A percentile compares a stretch with the other conserved stretches of the same genome.
phyloP scores from a whole-genome alignment of 92 coral and sea anemone species.

The Hydrozoanthus gracilis region DNA sequence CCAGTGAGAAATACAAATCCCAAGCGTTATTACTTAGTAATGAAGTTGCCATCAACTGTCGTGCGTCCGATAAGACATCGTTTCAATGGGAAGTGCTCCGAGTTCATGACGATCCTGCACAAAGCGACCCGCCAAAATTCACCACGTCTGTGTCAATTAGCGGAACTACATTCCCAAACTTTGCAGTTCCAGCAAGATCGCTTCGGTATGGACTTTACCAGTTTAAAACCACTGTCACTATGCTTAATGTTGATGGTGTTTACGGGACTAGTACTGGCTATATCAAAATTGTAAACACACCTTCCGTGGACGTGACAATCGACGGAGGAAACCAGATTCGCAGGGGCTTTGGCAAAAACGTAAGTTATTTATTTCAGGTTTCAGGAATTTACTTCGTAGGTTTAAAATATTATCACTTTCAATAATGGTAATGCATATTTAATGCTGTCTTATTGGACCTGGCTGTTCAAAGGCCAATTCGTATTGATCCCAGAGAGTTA shows the following conservation, averaged over 20 bases:
- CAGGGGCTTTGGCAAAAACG: conserved; percentile 46
- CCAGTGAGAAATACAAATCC: conserved; percentile 58
- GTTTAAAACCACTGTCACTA: conserved; percentile 59
- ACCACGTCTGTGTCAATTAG: neutral
- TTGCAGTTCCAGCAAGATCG: conserved; percentile 43
- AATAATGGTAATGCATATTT: neutral
- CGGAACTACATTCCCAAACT: conserved; percentile 34
- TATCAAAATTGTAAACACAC: conserved; percentile 68
- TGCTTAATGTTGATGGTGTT: conserved; percentile 67
- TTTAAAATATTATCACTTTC: conserved; percentile 3
- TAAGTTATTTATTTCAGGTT: conserved; percentile 17
- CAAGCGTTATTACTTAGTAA: conserved; percentile 43
- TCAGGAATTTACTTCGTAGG: neutral
- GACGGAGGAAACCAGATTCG: conserved; percentile 53
- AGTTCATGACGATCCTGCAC: conserved; percentile 42
- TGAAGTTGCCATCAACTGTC: conserved; percentile 66
- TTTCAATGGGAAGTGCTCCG: conserved; percentile 66
- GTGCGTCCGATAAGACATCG: conserved; percentile 67
- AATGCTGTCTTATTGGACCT: too few species aligned
- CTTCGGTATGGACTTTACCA: conserved; percentile 74
- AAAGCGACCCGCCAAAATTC: neutral
- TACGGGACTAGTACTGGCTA: conserved; percentile 55
- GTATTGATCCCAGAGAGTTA: too few species aligned
- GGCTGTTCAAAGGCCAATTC: too few species aligned
- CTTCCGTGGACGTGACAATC: conserved; percentile 55